These are phyloP conservation scores for Tonatia bakeri DNA, from an alignment of 2,113 vertebrate species.

Conservation along the genomic window DNA sequence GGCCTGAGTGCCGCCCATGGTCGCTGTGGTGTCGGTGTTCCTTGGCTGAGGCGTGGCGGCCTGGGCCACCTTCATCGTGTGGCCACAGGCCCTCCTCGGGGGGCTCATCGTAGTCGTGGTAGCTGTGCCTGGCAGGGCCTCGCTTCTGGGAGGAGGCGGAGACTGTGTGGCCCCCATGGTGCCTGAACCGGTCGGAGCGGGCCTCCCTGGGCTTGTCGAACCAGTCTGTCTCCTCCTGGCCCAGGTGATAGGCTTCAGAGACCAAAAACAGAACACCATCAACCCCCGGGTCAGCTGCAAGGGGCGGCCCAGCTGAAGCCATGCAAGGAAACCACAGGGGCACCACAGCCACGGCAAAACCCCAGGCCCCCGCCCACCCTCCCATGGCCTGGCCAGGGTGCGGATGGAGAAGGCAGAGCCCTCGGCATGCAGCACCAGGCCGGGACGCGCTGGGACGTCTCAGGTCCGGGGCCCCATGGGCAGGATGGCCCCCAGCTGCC, in stretches of 20 bases:
- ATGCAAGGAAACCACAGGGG: slow-evolving; percentile 85
- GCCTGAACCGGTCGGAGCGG: slow-evolving; percentile 93
- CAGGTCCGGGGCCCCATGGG: slow-evolving; percentile 81
- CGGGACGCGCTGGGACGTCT: slow-evolving; percentile 73
- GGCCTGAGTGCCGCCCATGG: slow-evolving; percentile 88
- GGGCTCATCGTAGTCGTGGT: slow-evolving; percentile 96
- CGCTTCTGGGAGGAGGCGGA: slow-evolving; percentile 90
- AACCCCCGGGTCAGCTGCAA: slow-evolving; percentile 76
- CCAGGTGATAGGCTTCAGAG: slow-evolving; percentile 99
- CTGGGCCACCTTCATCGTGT: slow-evolving; percentile 89
- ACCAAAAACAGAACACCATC: slow-evolving; percentile 91
- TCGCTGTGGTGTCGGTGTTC: slow-evolving; percentile 93
- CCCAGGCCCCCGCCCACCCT: slow-evolving; percentile 53
- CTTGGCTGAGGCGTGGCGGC: slow-evolving; percentile 85
- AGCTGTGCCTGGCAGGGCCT: slow-evolving; percentile 91
- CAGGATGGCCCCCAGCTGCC: slow-evolving; percentile 77
- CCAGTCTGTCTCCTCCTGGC: slow-evolving; percentile 99
- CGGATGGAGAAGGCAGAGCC: slow-evolving; percentile 48
- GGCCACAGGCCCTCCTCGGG: slow-evolving; percentile 92
- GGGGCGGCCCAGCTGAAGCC: slow-evolving; percentile 83
- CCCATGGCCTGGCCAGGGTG: slow-evolving; percentile 63
- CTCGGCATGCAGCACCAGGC: slow-evolving; percentile 69
- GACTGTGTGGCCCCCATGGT: slow-evolving; percentile 89
- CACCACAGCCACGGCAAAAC: slow-evolving; percentile 74
- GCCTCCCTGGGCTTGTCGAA: slow-evolving; percentile 98